These are phyloP conservation scores for Lophura nycthemera DNA, from an alignment of 2,113 vertebrate genomes.

Conservation along the genomic window DNA sequence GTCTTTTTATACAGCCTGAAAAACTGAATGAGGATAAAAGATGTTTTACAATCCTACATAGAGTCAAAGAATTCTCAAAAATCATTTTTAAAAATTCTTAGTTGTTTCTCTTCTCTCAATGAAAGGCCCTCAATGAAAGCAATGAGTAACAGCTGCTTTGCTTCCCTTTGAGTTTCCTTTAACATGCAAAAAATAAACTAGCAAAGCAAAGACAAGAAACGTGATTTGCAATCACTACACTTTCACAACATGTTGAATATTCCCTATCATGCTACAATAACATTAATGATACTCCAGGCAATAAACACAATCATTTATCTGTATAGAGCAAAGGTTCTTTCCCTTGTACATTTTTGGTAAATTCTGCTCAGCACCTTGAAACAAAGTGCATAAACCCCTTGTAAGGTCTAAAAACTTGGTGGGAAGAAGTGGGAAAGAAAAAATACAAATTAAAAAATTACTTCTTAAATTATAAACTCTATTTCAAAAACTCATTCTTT, in stretches of 20 bases:
- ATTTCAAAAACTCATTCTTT: background rate
- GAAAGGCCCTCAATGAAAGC: background rate
- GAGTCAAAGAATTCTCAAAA: background rate
- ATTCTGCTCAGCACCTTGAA: background rate
- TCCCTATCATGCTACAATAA: background rate
- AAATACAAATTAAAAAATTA: background rate
- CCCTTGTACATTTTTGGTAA: background rate
- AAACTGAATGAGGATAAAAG: conserved; percentile 37
- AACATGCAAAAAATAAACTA: background rate
- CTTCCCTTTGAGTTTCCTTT: conserved; percentile 3
- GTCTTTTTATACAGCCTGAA: conserved; percentile 44
- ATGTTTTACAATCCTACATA: background rate
- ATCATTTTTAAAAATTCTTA: background rate
- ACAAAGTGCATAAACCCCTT: background rate
- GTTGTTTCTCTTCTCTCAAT: background rate
- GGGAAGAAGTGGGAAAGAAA: background rate
- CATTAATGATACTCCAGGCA: background rate
- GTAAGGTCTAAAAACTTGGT: background rate
- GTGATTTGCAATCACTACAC: background rate
- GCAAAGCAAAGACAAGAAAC: background rate
- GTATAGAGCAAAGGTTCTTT: background rate
- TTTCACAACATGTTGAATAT: background rate
- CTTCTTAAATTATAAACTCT: background rate
- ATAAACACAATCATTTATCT: background rate
- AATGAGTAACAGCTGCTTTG: background rate